A percentile compares a stretch with the other conserved stretches of the same genome.
Conservation (phyloP, 2,888 invertebrate species). For the Tridacna gigas region DNA sequence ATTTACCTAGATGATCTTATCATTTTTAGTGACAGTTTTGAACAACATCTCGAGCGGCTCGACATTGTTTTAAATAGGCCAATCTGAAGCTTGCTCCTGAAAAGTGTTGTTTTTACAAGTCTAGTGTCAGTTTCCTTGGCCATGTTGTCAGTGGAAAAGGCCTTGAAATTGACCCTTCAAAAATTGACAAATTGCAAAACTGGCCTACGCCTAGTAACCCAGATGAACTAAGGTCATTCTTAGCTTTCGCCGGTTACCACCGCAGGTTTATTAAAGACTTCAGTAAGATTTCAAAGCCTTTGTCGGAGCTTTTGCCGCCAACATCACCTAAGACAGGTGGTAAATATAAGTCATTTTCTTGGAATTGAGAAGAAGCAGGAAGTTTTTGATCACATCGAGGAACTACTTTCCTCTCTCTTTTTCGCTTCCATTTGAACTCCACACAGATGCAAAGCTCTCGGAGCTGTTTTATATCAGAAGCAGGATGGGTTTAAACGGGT, state of each 20-base stretch:
- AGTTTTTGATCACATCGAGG: slow-evolving; percentile 2
- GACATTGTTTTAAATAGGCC: background rate
- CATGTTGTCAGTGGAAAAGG: slow-evolving; percentile 33
- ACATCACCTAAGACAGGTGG: slow-evolving; percentile 25
- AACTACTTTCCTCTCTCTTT: slow-evolving; percentile 22
- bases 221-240: too few species aligned
- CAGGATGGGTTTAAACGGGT: slow-evolving; percentile 28
- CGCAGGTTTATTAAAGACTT: too few species aligned
- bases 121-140: slow-evolving; percentile 24
- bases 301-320: too few species aligned
- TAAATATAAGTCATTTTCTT: slow-evolving; percentile 30
- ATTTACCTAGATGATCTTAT: slow-evolving; percentile 17
- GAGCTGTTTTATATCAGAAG: slow-evolving; percentile 44
- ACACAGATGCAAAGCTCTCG: slow-evolving; percentile 42
- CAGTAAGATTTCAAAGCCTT: too few species aligned
- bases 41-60: slow-evolving; percentile 8
- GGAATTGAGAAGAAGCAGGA: slow-evolving; percentile 30
- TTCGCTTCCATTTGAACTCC: slow-evolving; percentile 30
- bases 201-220: too few species aligned
- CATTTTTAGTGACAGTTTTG: slow-evolving; percentile 6
- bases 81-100: slow-evolving; percentile 13
- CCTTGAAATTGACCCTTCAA: slow-evolving; percentile 24
- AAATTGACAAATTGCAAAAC: slow-evolving; percentile 30
- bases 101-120: slow-evolving; percentile 2
- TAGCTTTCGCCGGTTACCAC: slow-evolving; percentile 34